These are phyloP conservation scores for Gopherus flavomarginatus DNA, from an alignment of 2,113 vertebrate genomes.

Conservation along the genomic window DNA sequence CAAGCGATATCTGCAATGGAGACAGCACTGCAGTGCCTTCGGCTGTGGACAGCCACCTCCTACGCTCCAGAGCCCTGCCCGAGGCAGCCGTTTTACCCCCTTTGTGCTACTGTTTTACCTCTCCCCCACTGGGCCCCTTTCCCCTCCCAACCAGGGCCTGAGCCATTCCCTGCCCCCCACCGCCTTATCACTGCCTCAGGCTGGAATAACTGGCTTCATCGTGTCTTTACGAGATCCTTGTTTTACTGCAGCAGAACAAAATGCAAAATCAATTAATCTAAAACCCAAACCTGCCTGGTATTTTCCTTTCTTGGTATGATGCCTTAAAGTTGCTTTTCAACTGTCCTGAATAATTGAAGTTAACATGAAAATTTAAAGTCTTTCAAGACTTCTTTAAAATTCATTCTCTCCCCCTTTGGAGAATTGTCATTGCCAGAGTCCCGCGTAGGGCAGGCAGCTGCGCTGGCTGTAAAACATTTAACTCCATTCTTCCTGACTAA, in stretches of 20 bases:
- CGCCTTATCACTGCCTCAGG: neutral
- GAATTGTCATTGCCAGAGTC: slow-evolving; percentile 39
- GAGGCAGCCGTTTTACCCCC: neutral
- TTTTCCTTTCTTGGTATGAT: neutral
- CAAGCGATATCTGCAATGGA: neutral
- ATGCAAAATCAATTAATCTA: slow-evolving; percentile 12
- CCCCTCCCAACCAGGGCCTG: neutral
- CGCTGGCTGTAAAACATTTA: neutral
- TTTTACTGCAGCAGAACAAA: slow-evolving; percentile 13
- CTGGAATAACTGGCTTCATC: neutral
- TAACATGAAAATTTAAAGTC: slow-evolving; percentile 75
- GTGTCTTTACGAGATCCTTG: neutral
- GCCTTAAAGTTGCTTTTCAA: slow-evolving; percentile 37
- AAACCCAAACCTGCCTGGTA: neutral
- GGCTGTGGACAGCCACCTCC: rapidly evolving
- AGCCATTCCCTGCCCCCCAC: neutral
- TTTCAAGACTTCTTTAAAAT: slow-evolving; percentile 78
- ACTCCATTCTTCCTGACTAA: neutral
- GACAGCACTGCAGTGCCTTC: rapidly evolving
- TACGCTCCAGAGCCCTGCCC: rapidly evolving
- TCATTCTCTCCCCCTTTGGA: slow-evolving; percentile 57
- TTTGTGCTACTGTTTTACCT: neutral
- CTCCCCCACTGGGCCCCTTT: neutral
- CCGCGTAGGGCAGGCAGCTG: slow-evolving; percentile 50
- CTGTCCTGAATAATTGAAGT: slow-evolving; percentile 76